Percentiles rank a stretch among this genome's conserved stretches.
Evolutionary conservation across 1,140 invertebrate species (phyloP).

Genomic region (Riptortus pedestris): DNA sequence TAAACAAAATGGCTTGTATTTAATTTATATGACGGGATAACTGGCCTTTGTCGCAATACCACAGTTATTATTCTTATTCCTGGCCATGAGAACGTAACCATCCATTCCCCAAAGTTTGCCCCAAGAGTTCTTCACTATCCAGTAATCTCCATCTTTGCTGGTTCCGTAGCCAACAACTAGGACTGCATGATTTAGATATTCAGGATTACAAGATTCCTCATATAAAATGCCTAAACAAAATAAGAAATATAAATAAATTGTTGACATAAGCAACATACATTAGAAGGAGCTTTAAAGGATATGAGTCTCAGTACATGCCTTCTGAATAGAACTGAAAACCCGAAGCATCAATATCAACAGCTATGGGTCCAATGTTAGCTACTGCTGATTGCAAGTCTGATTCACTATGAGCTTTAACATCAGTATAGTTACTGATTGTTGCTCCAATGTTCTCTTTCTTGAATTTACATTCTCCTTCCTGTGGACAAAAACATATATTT

Average conservation of each 20-base stretch:
- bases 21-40: conserved; percentile 60
- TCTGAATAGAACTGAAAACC: conserved; percentile 59
- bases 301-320: no score
- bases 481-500: no score
- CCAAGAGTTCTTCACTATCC: conserved; percentile 93
- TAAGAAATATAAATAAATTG: no score
- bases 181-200: conserved; percentile 81
- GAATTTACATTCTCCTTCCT: conserved; percentile 7
- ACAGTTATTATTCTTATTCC: conserved; percentile 70
- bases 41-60: conserved; percentile 72
- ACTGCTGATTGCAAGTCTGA: conserved; percentile 51
- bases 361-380: conserved; percentile 62
- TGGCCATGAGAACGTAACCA: conserved; percentile 81
- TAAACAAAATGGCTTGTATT: no score
- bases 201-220: not conserved
- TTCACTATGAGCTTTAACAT: not conserved
- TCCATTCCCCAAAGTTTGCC: conserved; percentile 91
- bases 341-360: conserved; percentile 67
- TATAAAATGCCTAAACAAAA: not conserved
- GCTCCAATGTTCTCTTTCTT: conserved; percentile 54
- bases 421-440: conserved; percentile 31
- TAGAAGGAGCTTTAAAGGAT: no score
- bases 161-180: conserved; percentile 83
- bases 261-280: no score
- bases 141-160: conserved; percentile 65